Percentiles rank a stretch among this genome's conserved stretches.
Conservation (phyloP, 2,113 vertebrate species). For the Vicugna pacos region DNA sequence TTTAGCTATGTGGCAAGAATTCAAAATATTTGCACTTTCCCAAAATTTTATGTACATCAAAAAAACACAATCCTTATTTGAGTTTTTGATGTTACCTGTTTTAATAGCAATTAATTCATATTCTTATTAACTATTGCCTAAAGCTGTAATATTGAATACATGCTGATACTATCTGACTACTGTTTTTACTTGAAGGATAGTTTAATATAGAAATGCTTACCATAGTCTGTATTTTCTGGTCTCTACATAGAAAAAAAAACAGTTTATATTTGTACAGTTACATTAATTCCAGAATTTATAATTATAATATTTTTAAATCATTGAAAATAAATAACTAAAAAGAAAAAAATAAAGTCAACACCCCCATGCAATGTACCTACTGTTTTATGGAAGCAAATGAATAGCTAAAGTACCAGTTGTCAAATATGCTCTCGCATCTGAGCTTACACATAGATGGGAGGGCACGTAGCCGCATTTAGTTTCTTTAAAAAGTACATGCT, state of each 20-base stretch:
- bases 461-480: constrained; percentile 38
- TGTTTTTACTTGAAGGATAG: constrained; percentile 60
- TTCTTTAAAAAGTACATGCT: constrained; percentile 56
- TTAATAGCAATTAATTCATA: constrained; percentile 57
- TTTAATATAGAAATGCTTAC: constrained; percentile 52
- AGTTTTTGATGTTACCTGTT: constrained; percentile 65
- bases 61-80: neutral
- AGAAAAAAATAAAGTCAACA: constrained; percentile 66
- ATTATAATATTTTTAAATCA: constrained; percentile 76
- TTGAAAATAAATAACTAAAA: constrained; percentile 71
- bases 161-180: neutral
- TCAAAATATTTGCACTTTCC: constrained; percentile 64
- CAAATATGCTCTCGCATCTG: constrained; percentile 31
- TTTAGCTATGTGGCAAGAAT: constrained; percentile 60
- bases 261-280: constrained; percentile 65
- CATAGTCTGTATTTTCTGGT: neutral
- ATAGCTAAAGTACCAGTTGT: constrained; percentile 57
- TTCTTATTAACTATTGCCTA: constrained; percentile 19
- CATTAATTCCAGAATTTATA: constrained; percentile 75
- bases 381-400: constrained; percentile 63
- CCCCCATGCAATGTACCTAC: constrained; percentile 28
- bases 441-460: constrained; percentile 48
- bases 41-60: neutral
- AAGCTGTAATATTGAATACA: constrained; percentile 59
- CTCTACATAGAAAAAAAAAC: neutral